Evolutionary conservation across 2,113 vertebrate genomes (phyloP).

Genomic region (Eleginops maclovinus): DNA sequence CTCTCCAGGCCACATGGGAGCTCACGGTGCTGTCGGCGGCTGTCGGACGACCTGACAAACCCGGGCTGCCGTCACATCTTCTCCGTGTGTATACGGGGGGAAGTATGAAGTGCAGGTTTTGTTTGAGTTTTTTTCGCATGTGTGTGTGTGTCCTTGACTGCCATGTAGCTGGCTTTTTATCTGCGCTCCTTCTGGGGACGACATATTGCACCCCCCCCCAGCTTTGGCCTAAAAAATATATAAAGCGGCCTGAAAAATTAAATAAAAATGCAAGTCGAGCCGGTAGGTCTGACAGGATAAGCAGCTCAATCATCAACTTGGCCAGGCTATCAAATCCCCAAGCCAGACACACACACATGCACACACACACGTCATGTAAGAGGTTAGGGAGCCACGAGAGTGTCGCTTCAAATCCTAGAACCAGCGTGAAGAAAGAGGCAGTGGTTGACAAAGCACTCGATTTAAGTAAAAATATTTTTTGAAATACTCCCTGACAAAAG

Average conservation of each 20-base stretch:
- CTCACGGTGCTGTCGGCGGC: slow-evolving; percentile 58
- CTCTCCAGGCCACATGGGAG: slow-evolving; percentile 72
- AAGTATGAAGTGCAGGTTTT: slow-evolving; percentile 46
- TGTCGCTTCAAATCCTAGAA: slow-evolving; percentile 11
- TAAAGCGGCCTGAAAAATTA: slow-evolving; percentile 49
- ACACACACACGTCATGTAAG: slow-evolving; percentile 14
- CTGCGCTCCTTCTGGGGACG: slow-evolving; percentile 49
- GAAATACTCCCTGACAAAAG: too few relatives aligned
- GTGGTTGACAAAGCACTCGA: too few relatives aligned
- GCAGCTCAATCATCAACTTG: slow-evolving; percentile 71
- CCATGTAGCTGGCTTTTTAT: slow-evolving; percentile 50
- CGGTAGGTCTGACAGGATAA: slow-evolving; percentile 65
- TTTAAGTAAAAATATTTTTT: too few relatives aligned
- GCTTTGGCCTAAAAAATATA: slow-evolving; percentile 38
- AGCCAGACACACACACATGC: slow-evolving; percentile 27
- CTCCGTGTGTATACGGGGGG: slow-evolving; percentile 18
- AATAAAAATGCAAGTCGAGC: slow-evolving; percentile 61
- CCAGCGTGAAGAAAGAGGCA: slow-evolving; percentile 13
- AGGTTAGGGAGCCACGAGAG: slow-evolving; percentile 34
- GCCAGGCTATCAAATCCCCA: slow-evolving; percentile 59
- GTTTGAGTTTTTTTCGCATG: slow-evolving; percentile 57
- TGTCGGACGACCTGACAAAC: slow-evolving; percentile 76
- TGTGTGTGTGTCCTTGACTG: slow-evolving; percentile 62
- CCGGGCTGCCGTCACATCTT: slow-evolving; percentile 66
- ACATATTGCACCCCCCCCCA: slow-evolving; percentile 37